Conservation (phyloP, 2,113 vertebrate species). For the Taurulus bubalis region DNA sequence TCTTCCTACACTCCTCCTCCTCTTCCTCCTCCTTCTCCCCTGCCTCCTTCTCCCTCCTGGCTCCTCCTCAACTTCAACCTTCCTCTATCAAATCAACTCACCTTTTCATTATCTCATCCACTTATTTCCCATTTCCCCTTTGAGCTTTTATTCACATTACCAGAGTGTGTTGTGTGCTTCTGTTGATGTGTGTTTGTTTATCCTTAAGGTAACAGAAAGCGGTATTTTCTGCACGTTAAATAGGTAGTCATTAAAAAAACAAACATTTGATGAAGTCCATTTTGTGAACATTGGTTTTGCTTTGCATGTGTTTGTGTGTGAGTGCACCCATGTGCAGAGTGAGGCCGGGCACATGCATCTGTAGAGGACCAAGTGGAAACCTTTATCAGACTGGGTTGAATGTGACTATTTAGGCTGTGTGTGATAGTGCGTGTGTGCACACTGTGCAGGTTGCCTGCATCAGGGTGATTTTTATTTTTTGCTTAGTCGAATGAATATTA, state of each 20-base stretch:
- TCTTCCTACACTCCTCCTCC: not conserved
- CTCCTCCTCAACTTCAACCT: constrained; percentile 12
- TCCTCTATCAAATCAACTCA: not conserved
- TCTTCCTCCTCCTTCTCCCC: not conserved
- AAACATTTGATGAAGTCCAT: not conserved
- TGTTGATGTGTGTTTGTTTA: constrained; percentile 10
- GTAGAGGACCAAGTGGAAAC: constrained; percentile 3
- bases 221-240: not conserved
- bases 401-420: constrained; percentile 25
- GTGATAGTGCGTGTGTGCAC: constrained; percentile 5
- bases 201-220: not conserved
- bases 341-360: not conserved
- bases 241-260: too few relatives aligned
- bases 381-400: not conserved
- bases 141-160: constrained; percentile 19
- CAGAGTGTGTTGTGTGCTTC: not conserved
- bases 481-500: not conserved
- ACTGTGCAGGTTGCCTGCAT: not conserved
- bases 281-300: not conserved
- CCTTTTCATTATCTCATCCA: constrained; percentile 6
- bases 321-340: too few relatives aligned
- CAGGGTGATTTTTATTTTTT: not conserved
- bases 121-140: not conserved
- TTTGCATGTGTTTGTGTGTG: not conserved
- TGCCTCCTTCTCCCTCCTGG: not conserved